Base-by-base conservation (phyloP, 1,140 invertebrate species). In the Megathymus violae region DNA sequence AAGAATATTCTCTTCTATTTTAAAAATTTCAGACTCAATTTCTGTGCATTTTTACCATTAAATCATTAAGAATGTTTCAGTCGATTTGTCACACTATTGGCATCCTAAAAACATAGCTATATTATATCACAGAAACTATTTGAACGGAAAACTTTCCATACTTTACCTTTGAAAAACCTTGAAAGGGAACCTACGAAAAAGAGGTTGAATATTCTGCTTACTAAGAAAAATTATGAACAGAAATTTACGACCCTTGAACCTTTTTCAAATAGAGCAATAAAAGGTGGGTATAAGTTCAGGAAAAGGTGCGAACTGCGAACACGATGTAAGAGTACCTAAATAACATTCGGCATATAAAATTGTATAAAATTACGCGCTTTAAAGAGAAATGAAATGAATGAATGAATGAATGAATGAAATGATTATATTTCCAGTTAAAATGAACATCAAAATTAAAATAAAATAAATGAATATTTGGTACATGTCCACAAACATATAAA, bases 221-320 rank as follows among this genome's bases (percentile, higher is more conserved):
- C 41, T 58, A 11, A 27, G 41, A 58, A 58, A 58, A 58, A 58
- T 58, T 58, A 58, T 58, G 54, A 46, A 58, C 27, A 58, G 54
- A 58, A 58, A 58, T 58, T 58, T 58, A 58, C 54, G 54, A 58
- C 15, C 54, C 13, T 34, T 15, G 54, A 58, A 58, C 54, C 54
- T 58, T 58, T 58, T 58, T 58, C 54, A 58, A 46, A 58, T 58
- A 58, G 54, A 58, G 54, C 52, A 56, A 56, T 56, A 56, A 56
- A 56, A 56, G 50, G 38, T 22, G 40, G 38, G 52, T 56, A 56
- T 56, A 56, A 56, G 40, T 56, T 56, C 22, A 19, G 25, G 40
- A 44, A 56, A 56, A 44, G 52, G 52, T 56, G 52, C 52, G 22
- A 56, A 25, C 38, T 56, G 52, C 40, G 22, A 54, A 19, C 36